Conservation (phyloP, 1,140 invertebrate genomes). For the Orussus abietinus region DNA sequence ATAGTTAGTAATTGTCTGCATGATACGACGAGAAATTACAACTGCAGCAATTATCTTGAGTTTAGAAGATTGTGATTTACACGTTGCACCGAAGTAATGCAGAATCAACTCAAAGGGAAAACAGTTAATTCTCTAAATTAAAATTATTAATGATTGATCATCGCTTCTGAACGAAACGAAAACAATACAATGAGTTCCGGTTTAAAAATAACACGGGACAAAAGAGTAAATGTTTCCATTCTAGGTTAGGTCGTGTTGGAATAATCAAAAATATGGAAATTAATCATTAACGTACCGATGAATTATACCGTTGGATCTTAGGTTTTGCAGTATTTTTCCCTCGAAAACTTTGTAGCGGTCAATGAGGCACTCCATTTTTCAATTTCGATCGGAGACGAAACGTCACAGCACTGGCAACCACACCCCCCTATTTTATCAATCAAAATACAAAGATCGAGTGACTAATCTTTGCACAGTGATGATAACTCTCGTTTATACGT, state of each 20-base stretch:
- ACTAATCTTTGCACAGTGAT: too few species aligned
- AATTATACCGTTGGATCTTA: conserved; percentile 24
- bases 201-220: background rate
- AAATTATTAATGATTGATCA: background rate
- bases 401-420: conserved; percentile 14
- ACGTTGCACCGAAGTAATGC: too few species aligned
- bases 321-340: conserved; percentile 21
- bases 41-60: too few species aligned
- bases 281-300: conserved; percentile 20
- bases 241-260: conserved; percentile 18
- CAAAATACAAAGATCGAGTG: too few species aligned
- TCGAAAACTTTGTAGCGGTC: conserved; percentile 20
- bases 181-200: conserved; percentile 2
- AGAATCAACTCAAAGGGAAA: too few species aligned
- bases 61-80: too few species aligned
- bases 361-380: conserved; percentile 21
- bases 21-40: too few species aligned
- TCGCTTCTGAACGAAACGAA: background rate
- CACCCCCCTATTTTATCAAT: conserved; percentile 4
- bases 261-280: background rate
- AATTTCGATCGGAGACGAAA: background rate
- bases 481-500: too few species aligned
- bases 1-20: too few species aligned
- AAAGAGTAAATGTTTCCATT: conserved; percentile 1
- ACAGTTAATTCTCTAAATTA: background rate